Base-by-base conservation (phyloP, 2,113 vertebrate species). In the Columba livia region DNA sequence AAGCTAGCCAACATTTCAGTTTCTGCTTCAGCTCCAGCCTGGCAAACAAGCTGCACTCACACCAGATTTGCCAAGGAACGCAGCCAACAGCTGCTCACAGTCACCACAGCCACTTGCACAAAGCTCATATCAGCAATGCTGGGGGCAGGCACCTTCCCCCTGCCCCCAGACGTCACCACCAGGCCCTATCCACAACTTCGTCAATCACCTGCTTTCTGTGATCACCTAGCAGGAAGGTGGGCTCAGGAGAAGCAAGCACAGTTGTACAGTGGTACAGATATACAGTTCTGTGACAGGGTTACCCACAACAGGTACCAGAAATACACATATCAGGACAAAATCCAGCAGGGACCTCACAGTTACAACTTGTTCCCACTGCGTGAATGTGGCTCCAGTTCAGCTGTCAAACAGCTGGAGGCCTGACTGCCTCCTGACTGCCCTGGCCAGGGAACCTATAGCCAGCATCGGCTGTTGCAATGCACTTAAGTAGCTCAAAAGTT, bases 101-200 rank as follows among this genome's bases (percentile, higher is more conserved):
- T 12, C 53, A 87, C 44, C 78, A 36, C 54, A 71, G 48, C 15
- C 50, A 20, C 79, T 44, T 20, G 17, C 3, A 57, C 50, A 34
- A 62, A 82, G 62, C 29, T 62, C 9, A 0, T 8, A 72, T 7
- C 56, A 28, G 47, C 32, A 34, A 15, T 0, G 0, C 5, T 1
- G 1, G 23, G 20, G 25, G 8, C 29, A 53, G 19, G n/a, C 24
- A 75, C 25, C 42, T 71, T 48, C 14, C 38, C 13, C 15, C 8
- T 10, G 6, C 10, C 38, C 67, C 20, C 8, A 61, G 1, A 58
- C 65, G 51, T 56, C 40, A 89, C 47, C n/a, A 47, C 9, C 56
- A 84, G 21, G 12, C 67, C 28, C 48, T 25, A 48, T 67, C 23
- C 21, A 23, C 32, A 72, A 66, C 60, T 60, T 78, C 47, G 51